Base-by-base conservation (phyloP, 2,113 vertebrate species). In the Cepphus grylle region DNA sequence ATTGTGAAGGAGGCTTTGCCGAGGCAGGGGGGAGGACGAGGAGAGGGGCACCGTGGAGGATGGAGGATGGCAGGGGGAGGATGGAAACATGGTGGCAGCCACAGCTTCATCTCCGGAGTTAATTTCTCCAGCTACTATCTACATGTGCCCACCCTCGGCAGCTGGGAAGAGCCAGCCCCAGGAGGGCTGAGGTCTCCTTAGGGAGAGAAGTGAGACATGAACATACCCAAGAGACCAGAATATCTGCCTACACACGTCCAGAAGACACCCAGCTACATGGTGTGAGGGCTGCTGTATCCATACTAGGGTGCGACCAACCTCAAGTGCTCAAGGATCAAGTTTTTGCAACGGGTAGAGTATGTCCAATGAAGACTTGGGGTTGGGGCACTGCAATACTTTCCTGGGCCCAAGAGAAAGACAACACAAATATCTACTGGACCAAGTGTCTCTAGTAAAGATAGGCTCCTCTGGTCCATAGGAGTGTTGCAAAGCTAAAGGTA, bases 71-170 rank as follows among this genome's bases (percentile, higher is more conserved):
- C 78, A 88, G 55, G 80, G 80, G 15, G n/a, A 55, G 50, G 38
- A 14, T 40, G 80, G 73, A 56, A 67, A 53, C 27, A 3, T 11
- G 65, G 72, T 43, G 82, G n/a, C 42, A 78, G 22, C 42, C 81
- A 42, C 17, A 40, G 53, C 27, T 91, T 14, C 16, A 1, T 45
- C 62, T 53, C 84, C 6, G 29, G 19, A 52, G 16, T 12, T 11
- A 1, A 26, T 40, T 63, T 36, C 82, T 86, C n/a, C 4, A 6
- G 38, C 45, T 71, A 23, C 36, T 55, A 3, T 14, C 58, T 16
- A 1, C 0, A 0, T 25, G 38, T 40, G 40, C 18, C 66, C 26
- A 16, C 12, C 5, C 34, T 25, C 2, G 1, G 62, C 3, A 4
- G 34, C 20, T 30, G 16, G 56, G 29, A 74, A 80, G 38, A 71